Evolutionary conservation across 2,797 vertebrate genomes (phyloP).

Genomic region (Yasuhikotakia modesta): DNA sequence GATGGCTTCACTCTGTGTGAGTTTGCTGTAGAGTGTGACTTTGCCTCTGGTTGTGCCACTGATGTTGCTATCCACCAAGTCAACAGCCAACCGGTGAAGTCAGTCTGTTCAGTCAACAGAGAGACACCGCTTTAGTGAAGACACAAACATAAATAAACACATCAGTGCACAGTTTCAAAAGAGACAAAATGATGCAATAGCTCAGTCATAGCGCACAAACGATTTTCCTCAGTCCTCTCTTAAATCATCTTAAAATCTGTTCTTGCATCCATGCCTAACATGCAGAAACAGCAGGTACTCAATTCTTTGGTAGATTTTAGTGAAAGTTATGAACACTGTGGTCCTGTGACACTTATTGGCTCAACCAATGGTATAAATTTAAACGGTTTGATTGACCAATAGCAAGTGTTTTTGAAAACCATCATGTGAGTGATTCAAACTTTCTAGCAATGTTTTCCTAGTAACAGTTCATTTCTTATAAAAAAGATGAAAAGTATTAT

Average conservation of each 20-base stretch:
- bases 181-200: constrained; percentile 21
- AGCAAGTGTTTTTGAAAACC: too few relatives aligned
- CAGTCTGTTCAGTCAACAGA: constrained; percentile 57
- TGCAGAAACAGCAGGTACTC: too few relatives aligned
- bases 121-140: constrained; percentile 43
- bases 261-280: neutral
- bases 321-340: neutral
- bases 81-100: constrained; percentile 60
- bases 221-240: neutral
- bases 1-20: constrained; percentile 81
- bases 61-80: constrained; percentile 63
- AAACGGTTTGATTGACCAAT: too few relatives aligned
- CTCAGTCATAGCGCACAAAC: neutral
- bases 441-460: too few relatives aligned
- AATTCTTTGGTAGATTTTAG: neutral
- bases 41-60: constrained; percentile 71
- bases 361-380: too few relatives aligned
- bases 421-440: too few relatives aligned
- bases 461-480: too few relatives aligned
- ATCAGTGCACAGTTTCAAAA: neutral
- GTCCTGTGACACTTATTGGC: too few relatives aligned
- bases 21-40: constrained; percentile 70
- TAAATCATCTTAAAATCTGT: neutral
- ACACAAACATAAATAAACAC: constrained; percentile 48
- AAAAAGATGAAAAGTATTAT: too few relatives aligned